Evolutionary conservation across 2,888 invertebrate genomes (phyloP), one percentile per base, ranked within the genome.

Genomic region (Eugnorisma glareosa): DNA sequence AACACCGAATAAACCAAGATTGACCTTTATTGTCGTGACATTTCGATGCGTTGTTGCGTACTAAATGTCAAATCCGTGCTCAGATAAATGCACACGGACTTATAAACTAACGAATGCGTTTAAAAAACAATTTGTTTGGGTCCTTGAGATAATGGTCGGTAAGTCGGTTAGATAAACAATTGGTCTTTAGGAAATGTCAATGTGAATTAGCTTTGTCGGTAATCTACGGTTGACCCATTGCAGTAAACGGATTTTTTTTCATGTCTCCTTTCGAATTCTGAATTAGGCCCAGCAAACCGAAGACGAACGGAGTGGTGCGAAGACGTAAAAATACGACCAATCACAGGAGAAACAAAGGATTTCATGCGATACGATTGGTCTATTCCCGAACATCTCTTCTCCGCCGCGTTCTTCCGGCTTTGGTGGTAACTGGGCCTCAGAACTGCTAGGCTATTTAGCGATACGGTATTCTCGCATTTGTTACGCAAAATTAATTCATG

Each of bases 51-150:
- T 92, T 86, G 90, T 89, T 94, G 93, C 94, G 93, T 93, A 93
- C 91, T 83, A 95, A 96, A 95, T 96, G 96, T 93, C 96, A 93
- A 94, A 90, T 94, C 90, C 96, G 96, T 96, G 96, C 94, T 73
- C 83, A 92, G 90, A 93, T 93, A 91, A 91, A 77, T 79, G 82
- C 76, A 81, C 72, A 85, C 69, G 70, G 87, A 81, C 74, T 81
- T 86, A 85, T 82, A 75, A 76, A 85, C 77, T 86, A 84, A 86
- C 84, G 79, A 80, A 81, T 72, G 85, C 75, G 66, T 82, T 85
- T 88, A 88, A 86, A 86, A 86, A 85, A 79, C 75, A 72, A 88
- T 87, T 75, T 73, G 77, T 81, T 77, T 73, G 48, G 43, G 68
- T 78, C 67, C 73, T 77, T 83, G 71, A 70, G 40, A 51, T 84